Percentiles rank a stretch among this genome's conserved stretches.
Evolutionary conservation across 2,797 vertebrate genomes (phyloP).

Genomic region (Momotus momota): DNA sequence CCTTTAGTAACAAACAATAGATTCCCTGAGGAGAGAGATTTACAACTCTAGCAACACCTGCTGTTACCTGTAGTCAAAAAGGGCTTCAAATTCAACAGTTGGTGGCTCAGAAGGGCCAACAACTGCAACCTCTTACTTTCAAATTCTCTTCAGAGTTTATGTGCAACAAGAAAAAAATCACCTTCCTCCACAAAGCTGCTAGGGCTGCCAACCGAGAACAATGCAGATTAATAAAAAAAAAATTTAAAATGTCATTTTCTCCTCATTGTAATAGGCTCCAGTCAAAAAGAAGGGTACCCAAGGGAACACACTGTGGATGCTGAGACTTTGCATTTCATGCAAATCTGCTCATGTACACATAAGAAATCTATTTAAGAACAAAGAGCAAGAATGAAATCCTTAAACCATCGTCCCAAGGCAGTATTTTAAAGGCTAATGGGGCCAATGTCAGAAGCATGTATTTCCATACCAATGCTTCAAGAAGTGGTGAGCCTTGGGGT

Average conservation of each 20-base stretch:
- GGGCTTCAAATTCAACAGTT: background rate
- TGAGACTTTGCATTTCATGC: background rate
- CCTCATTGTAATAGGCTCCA: background rate
- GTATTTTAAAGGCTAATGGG: background rate
- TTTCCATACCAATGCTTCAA: background rate
- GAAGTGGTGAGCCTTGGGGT: background rate
- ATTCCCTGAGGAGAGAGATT: background rate
- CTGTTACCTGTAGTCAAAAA: background rate
- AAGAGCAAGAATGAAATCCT: background rate
- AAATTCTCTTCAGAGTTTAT: background rate
- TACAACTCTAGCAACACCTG: background rate
- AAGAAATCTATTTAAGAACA: conserved; percentile 36
- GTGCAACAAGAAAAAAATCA: background rate
- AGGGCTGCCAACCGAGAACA: background rate
- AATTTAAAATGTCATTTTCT: background rate
- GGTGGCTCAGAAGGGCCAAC: background rate
- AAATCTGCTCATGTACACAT: background rate
- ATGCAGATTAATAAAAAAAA: background rate
- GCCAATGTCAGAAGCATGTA: rapidly evolving
- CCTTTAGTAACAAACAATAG: background rate
- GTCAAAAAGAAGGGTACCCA: background rate
- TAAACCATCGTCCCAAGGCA: background rate
- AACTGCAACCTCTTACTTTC: background rate
- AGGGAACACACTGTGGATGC: background rate
- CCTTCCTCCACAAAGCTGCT: background rate